Conservation (phyloP, 2,888 invertebrate species). For the Dicyrtomina minuta region DNA sequence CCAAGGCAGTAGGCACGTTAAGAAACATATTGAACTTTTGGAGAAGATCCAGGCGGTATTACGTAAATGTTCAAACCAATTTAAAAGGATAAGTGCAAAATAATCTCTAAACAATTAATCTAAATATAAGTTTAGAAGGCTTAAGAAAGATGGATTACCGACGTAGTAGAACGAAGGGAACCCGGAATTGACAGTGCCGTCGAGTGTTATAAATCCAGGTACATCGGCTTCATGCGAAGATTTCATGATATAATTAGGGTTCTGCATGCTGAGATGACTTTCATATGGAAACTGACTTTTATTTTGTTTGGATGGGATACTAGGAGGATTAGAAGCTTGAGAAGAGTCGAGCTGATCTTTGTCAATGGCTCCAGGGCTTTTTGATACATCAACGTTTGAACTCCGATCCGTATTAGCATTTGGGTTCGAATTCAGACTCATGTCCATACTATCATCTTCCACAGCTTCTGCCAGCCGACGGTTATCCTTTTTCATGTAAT, state of each 20-base stretch:
- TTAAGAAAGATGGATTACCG: too few relatives aligned
- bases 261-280: conserved; percentile 14
- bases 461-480: too few relatives aligned
- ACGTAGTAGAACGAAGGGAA: conserved; percentile 55
- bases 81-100: too few relatives aligned
- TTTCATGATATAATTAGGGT: conserved; percentile 41
- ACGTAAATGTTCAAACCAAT: not conserved
- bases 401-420: too few relatives aligned
- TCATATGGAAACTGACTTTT: not conserved
- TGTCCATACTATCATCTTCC: conserved; percentile 7
- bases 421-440: too few relatives aligned
- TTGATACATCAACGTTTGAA: not conserved
- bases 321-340: not conserved
- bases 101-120: too few relatives aligned
- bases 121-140: too few relatives aligned
- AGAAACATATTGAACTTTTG: too few relatives aligned
- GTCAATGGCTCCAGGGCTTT: not conserved
- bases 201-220: conserved; percentile 22
- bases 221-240: conserved; percentile 41
- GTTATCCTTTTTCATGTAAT: conserved; percentile 33
- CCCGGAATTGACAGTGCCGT: not conserved
- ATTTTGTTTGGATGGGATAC: not conserved
- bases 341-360: too few relatives aligned
- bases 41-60: too few relatives aligned
- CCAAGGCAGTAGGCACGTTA: too few relatives aligned